Evolutionary conservation across 2,888 invertebrate species (phyloP), one percentile per base, ranked within the genome.

Genomic region (Anoplius nigerrimus): DNA sequence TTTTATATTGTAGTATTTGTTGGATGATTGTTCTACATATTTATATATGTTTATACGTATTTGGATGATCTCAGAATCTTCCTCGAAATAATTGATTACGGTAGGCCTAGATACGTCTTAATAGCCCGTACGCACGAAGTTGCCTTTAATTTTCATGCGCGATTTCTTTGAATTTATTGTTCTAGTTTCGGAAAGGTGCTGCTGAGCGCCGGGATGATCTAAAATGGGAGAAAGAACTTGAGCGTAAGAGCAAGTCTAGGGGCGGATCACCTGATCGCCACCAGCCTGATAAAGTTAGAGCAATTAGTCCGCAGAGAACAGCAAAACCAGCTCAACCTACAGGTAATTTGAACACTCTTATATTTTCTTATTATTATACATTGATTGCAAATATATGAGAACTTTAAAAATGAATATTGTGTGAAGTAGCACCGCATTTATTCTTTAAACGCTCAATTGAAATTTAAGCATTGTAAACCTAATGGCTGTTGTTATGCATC

Each of bases 101-200:
- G n/a, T n/a, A n/a, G n/a, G n/a, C n/a, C n/a, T n/a, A n/a, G n/a
- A n/a, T n/a, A n/a, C n/a, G n/a, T n/a, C n/a, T n/a, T n/a, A n/a
- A n/a, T n/a, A n/a, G n/a, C n/a, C n/a, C 82, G 81, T 81, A 81
- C 80, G 66, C 84, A 84, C 84, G 82, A 82, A 85, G 84, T 84
- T 83, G 86, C 86, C 81, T 78, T 74, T 72, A 78, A 79, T 81
- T 80, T 77, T 75, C 80, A 78, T 71, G 81, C 80, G 85, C 86
- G 86, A 87, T 82, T 75, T 71, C 67, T 78, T 79, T 83, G 59
- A n/a, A n/a, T n/a, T 76, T 80, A 84, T 88, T 87, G 83, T 88
- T 87, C 81, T 87, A 89, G 88, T 88, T 88, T 87, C 88, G 88
- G 87, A 88, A 89, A 88, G 89, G 89, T 84, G 89, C 89, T 85